These are phyloP conservation scores for Carettochelys insculpta DNA, from an alignment of 2,113 vertebrate genomes.

Conservation along the genomic window DNA sequence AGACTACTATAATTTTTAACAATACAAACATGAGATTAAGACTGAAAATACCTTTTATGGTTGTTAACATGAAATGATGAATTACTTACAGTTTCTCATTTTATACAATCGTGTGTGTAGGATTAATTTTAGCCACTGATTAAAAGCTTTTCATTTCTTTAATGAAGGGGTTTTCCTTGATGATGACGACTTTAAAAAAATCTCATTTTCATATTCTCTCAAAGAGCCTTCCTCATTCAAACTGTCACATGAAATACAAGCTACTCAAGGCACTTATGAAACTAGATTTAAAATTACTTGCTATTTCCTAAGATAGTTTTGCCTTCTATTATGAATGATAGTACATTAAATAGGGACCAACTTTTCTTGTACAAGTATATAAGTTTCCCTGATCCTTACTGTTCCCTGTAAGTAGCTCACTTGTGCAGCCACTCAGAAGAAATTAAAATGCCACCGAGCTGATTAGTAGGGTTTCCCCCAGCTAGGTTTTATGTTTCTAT, in stretches of 20 bases:
- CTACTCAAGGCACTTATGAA: neutral
- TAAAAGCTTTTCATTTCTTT: neutral
- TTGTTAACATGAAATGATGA: neutral
- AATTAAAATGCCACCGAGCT: no score
- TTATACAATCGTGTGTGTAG: neutral
- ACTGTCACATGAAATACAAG: neutral
- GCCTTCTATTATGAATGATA: fast-evolving
- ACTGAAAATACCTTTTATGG: neutral
- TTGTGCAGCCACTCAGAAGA: no score
- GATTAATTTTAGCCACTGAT: neutral
- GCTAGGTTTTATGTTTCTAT: no score
- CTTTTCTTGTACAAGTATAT: neutral
- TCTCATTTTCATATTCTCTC: fast-evolving
- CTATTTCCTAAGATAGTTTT: fast-evolving
- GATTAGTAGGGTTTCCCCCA: no score
- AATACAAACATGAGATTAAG: fast-evolving
- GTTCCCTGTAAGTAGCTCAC: no score
- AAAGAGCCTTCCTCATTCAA: neutral
- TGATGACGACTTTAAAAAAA: neutral
- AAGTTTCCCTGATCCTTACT: neutral
- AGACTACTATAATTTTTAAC: neutral
- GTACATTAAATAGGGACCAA: neutral
- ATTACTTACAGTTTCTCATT: neutral
- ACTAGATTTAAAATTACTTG: fast-evolving
- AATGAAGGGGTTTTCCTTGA: neutral